These are phyloP conservation scores for Drosophila anomelani DNA, from an alignment of 2,888 invertebrate species.

Conservation along the genomic window DNA sequence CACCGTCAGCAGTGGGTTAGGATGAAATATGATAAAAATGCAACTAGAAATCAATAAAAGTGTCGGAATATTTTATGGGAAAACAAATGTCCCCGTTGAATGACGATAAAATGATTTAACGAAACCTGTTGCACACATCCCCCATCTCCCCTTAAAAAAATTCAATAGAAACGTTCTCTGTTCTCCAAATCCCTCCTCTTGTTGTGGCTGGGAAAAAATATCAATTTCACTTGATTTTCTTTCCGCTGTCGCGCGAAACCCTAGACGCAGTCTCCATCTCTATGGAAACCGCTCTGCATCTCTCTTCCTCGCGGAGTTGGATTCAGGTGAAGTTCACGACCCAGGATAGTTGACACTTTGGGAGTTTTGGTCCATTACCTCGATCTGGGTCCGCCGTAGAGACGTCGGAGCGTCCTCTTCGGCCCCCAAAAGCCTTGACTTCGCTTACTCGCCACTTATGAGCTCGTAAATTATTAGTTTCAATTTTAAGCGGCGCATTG, in stretches of 20 bases:
- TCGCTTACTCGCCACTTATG: slow-evolving; percentile 68
- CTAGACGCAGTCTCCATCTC: slow-evolving; percentile 36
- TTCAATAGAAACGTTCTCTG: slow-evolving; percentile 71
- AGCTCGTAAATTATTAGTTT: slow-evolving; percentile 74
- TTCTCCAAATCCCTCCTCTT: slow-evolving; percentile 6
- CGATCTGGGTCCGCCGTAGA: slow-evolving; percentile 23
- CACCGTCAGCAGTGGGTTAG: neutral
- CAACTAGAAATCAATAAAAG: slow-evolving; percentile 73
- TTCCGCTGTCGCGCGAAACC: slow-evolving; percentile 59
- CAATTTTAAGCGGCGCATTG: slow-evolving; percentile 62
- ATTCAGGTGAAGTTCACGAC: slow-evolving; percentile 42
- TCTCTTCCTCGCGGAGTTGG: neutral
- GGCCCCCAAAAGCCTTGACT: slow-evolving; percentile 43
- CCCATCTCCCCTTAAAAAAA: slow-evolving; percentile 2
- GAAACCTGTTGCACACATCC: slow-evolving; percentile 47
- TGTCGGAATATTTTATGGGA: slow-evolving; percentile 61
- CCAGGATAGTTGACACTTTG: slow-evolving; percentile 45
- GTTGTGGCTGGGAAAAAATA: slow-evolving; percentile 53
- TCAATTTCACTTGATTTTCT: slow-evolving; percentile 71
- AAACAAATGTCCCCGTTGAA: slow-evolving; percentile 52
- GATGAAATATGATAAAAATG: slow-evolving; percentile 55
- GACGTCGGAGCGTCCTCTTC: slow-evolving; percentile 10
- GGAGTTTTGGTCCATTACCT: slow-evolving; percentile 25
- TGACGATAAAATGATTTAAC: slow-evolving; percentile 35
- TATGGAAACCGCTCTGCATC: neutral